phyloP scores from a whole-genome alignment of 2,797 vertebrate species.

The Melanotaenia nigrans region DNA sequence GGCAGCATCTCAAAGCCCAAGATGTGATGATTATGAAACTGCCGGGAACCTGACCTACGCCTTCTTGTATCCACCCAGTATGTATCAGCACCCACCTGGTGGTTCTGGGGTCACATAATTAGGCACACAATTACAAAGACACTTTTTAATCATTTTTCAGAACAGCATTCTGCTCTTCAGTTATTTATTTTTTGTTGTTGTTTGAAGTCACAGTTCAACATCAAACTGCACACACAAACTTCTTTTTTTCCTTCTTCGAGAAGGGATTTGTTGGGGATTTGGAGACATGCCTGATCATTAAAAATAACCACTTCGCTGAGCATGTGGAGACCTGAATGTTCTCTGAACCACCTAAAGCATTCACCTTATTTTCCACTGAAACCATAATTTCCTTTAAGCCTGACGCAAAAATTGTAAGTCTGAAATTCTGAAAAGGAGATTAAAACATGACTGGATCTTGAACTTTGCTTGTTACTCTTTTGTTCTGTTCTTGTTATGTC shows the following conservation, averaged over 20 bases:
- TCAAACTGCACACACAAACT: neutral
- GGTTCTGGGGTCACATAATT: too few relatives aligned
- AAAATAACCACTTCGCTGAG: neutral
- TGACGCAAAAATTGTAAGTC: neutral
- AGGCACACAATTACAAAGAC: neutral
- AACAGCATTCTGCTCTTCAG: neutral
- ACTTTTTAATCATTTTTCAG: neutral
- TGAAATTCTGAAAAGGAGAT: neutral
- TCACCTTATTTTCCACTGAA: too few relatives aligned
- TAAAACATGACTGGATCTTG: neutral
- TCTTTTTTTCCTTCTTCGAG: neutral
- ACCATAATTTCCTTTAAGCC: too few relatives aligned
- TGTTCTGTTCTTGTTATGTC: neutral
- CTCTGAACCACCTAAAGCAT: neutral
- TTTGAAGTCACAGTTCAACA: neutral
- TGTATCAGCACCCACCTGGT: slow-evolving; percentile 22
- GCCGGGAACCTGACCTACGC: slow-evolving; percentile 70
- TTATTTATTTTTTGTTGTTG: too few relatives aligned
- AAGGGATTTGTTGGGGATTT: neutral
- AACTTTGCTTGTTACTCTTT: neutral
- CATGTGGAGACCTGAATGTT: neutral
- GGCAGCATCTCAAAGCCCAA: slow-evolving; percentile 73
- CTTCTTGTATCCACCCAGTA: slow-evolving; percentile 90
- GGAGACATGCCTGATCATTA: neutral
- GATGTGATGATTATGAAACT: slow-evolving; percentile 82